These are phyloP conservation scores for Argyra leucocephala DNA, from an alignment of 2,888 invertebrate genomes.

Conservation along the genomic window DNA sequence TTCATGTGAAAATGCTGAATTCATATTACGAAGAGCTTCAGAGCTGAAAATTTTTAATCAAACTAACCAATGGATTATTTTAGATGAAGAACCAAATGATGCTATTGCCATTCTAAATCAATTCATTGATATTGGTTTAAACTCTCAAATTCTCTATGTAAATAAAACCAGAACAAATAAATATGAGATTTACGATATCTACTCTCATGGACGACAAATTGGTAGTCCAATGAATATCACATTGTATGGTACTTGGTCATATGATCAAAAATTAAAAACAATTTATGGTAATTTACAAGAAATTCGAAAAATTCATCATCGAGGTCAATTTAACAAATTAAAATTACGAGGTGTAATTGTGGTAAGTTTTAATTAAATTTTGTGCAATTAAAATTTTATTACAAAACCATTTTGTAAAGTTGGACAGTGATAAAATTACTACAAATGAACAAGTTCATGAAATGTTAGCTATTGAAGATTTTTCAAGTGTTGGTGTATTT, in stretches of 20 bases:
- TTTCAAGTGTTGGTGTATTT: slow-evolving; percentile 33
- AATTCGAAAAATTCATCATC: slow-evolving; percentile 30
- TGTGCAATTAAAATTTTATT: not conserved
- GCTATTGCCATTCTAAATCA: slow-evolving; percentile 23
- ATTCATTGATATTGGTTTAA: slow-evolving; percentile 30
- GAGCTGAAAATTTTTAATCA: slow-evolving; percentile 33
- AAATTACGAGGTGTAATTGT: slow-evolving; percentile 35
- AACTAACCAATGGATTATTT: slow-evolving; percentile 38
- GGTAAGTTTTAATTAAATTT: slow-evolving; percentile 26
- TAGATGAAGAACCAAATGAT: slow-evolving; percentile 26
- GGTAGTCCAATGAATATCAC: slow-evolving; percentile 28
- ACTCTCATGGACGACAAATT: slow-evolving; percentile 37
- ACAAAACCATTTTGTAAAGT: slow-evolving; percentile 26
- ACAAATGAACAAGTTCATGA: slow-evolving; percentile 30
- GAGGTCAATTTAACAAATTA: slow-evolving; percentile 32
- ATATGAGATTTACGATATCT: slow-evolving; percentile 31
- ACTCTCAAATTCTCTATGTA: slow-evolving; percentile 35
- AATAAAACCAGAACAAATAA: slow-evolving; percentile 21
- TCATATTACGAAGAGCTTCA: slow-evolving; percentile 28
- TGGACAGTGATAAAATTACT: slow-evolving; percentile 35
- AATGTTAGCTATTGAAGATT: slow-evolving; percentile 27
- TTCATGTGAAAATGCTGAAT: slow-evolving; percentile 24
- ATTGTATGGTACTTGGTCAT: slow-evolving; percentile 24
- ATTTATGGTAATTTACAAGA: slow-evolving; percentile 25
- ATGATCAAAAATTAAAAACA: slow-evolving; percentile 19